Evolutionary conservation across 2,888 invertebrate species (phyloP), one percentile per base, ranked within the genome.

Genomic region (Pyrocoelia pectoralis): DNA sequence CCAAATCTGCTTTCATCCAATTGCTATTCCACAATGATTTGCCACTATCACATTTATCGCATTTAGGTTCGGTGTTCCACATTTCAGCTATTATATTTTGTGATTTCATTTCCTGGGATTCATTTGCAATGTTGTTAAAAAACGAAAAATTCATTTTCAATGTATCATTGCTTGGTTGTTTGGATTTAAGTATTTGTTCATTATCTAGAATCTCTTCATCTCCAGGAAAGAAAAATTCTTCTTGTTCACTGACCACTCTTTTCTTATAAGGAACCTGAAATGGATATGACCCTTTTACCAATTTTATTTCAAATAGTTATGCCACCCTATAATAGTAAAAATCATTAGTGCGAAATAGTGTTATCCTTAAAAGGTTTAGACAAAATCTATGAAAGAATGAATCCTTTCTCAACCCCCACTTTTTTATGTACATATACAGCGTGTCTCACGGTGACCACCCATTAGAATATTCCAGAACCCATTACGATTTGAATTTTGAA

Each of bases 31-130:
- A 76, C 10, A 67, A 60, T 29, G 68, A 64, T 18, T 56, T 51
- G 33, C 73, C 75, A 19, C 70, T 73, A 53, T 76, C 76, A 73
- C 83, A 83, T 65, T 83, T 82, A 60, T 83, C 83, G 73, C 84
- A 84, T 55, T 75, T 75, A 38, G 67, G 62, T 61, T 76, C 74
- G 53, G 69, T 72, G 56, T 75, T 77, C 75, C 77, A 79, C 59
- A 75, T 73, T 67, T 79, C 78, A 6, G 70, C 70, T 68, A 74
- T 57, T 58, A 70, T 66, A 58, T 72, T 72, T 67, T 76, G 73
- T 19, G 72, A 59, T 40, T 69, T 65, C 29, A 24, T 43, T 29
- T 51, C 40, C 12, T 66, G 60, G 29, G 66, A 65, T 56, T 70
- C 68, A 59, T 28, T 63, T 62, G 60, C 59, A 19, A 54, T 51